phyloP scores from a whole-genome alignment of 2,797 vertebrate genomes.

The Glyptemys insculpta region DNA sequence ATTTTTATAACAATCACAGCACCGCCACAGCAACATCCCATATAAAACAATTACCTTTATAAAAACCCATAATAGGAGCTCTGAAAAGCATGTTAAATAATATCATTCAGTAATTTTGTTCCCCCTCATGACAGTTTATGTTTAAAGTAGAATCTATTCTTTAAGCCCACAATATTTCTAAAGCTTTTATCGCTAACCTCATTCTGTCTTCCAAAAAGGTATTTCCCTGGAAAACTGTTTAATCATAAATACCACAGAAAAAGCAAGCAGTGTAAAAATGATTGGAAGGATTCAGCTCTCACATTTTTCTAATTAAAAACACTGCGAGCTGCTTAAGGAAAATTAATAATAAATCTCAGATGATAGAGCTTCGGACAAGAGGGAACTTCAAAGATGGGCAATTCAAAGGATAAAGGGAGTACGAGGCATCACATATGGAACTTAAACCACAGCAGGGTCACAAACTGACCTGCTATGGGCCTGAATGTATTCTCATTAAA shows the following conservation, averaged over 20 bases:
- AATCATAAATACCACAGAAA: conserved; percentile 43
- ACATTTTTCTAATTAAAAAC: conserved; percentile 43
- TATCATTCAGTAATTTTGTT: neutral
- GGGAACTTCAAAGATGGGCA: conserved; percentile 32
- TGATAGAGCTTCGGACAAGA: neutral
- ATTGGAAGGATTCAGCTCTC: conserved; percentile 49
- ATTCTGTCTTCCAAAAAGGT: conserved; percentile 63
- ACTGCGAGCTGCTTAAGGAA: conserved; percentile 47
- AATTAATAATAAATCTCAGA: conserved; percentile 17
- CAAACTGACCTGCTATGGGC: neutral
- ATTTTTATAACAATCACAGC: neutral
- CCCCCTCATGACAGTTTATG: neutral
- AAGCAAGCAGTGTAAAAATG: conserved; percentile 17
- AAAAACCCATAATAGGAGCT: neutral
- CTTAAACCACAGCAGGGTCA: neutral
- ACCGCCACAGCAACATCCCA: neutral
- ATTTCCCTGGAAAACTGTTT: conserved; percentile 62
- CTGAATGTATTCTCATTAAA: conserved; percentile 23
- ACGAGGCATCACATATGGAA: neutral
- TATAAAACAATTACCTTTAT: conserved; percentile 33
- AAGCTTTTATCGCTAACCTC: conserved; percentile 47
- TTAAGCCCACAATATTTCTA: conserved; percentile 23
- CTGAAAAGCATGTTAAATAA: neutral
- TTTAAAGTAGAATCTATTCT: conserved; percentile 22
- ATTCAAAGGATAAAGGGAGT: conserved; percentile 31